Evolutionary conservation across 2,888 invertebrate species (phyloP), one percentile per base, ranked within the genome.

Genomic region (Siphonodentalium dalli): DNA sequence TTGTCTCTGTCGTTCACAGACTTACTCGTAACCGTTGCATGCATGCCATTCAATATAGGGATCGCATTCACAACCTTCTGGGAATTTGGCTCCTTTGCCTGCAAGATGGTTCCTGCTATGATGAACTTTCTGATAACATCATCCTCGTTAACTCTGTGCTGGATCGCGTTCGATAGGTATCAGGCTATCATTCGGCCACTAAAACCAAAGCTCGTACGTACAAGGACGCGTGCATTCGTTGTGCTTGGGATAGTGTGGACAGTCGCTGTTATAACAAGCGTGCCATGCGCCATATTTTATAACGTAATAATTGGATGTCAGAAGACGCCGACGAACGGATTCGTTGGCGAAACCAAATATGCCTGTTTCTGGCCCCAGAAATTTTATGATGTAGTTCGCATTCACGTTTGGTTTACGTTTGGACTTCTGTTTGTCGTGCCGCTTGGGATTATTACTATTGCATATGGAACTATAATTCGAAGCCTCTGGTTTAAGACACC

Each of bases 121-220:
- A 60, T 52, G 20, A 65, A 58, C 18, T 61, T 71, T 20, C 58
- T 63, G 7, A 65, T 68, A 2, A 59, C 67, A 13, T 66, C 65
- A 20, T 71, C 67, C 48, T 62, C 69, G 2, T 41, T 72, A 29
- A 72, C 71, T 8, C 46, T 71, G 15, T 68, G 66, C 27, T 69
- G 71, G 38, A 69, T 72, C 21, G 69, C 69, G 2, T 58, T 69
- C 28, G 72, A 72, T 43, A 49, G 72, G 24, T 72, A 69, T 47
- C 62, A 69, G 31, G 71, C 71, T 8, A 66, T 71, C 23, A 61
- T 72, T 1, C 67, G 68, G 42, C 72, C 72, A 18, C 46, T 72
- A 21, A 64, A 66, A 50, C 54, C 66, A 13, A 63, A 64, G 39
- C 58, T 67, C 35, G 41, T 64, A 21, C 63, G 66, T 43, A 63